Conservation (phyloP, 1,140 invertebrate genomes). For the Acromyrmex heyeri region DNA sequence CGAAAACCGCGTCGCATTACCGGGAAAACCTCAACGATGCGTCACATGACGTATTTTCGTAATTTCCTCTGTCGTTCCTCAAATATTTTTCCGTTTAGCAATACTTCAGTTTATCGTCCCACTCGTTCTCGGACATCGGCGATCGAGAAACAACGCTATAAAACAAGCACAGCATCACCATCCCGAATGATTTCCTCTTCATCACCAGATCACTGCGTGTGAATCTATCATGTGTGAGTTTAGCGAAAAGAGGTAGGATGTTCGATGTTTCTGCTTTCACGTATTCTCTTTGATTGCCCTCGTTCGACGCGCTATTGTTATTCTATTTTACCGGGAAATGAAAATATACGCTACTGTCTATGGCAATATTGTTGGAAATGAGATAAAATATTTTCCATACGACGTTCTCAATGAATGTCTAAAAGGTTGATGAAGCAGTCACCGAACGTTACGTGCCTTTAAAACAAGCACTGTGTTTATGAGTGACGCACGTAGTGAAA, state of each 20-base stretch:
- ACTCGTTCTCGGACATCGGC: background rate
- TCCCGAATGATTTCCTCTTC: conserved; percentile 37
- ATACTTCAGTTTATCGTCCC: background rate
- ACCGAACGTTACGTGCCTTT: conserved; percentile 67
- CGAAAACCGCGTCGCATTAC: background rate
- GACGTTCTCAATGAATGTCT: conserved; percentile 4
- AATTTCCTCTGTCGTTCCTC: background rate
- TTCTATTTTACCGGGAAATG: conserved; percentile 31
- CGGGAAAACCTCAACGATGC: background rate
- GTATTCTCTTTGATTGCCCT: conserved; percentile 50
- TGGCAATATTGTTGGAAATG: conserved; percentile 33
- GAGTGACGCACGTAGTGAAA: conserved; percentile 81
- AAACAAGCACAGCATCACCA: conserved; percentile 20
- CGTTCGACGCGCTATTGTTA: conserved; percentile 46
- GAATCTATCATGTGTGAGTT: conserved; percentile 60
- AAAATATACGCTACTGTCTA: conserved; percentile 15
- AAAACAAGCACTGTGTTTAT: conserved; percentile 79
- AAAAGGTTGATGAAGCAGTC: conserved; percentile 46
- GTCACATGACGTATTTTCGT: background rate
- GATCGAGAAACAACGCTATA: background rate
- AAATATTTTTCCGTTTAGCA: conserved; percentile 5
- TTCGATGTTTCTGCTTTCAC: conserved; percentile 69
- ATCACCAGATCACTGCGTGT: conserved; percentile 49
- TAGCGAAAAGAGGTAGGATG: conserved; percentile 51
- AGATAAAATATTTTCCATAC: conserved; percentile 28